A percentile compares a stretch with the other conserved stretches of the same genome.
Evolutionary conservation across 2,797 vertebrate genomes (phyloP).

Genomic region (Tragopan temminckii): DNA sequence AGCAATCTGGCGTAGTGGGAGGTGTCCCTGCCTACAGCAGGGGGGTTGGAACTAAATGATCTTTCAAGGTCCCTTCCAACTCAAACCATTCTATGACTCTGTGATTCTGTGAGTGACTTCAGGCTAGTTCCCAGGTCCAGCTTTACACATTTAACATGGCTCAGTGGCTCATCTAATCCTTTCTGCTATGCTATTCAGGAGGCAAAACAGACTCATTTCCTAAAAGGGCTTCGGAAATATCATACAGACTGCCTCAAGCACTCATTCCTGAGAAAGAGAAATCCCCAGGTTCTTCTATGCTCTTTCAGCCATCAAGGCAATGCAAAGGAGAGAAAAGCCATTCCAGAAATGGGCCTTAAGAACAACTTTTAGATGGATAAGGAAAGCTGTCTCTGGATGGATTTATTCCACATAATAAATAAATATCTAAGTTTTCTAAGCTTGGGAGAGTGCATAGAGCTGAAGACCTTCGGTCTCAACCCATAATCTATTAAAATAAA

Average conservation of each 20-base stretch:
- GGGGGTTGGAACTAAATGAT: too few species aligned
- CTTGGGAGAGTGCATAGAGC: neutral
- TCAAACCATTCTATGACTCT: too few species aligned
- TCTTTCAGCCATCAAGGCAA: neutral
- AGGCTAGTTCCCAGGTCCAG: neutral
- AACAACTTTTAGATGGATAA: neutral
- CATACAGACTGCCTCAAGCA: neutral
- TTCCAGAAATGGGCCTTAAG: neutral
- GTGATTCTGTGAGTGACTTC: neutral
- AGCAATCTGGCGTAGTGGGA: too few species aligned
- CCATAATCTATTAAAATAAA: neutral
- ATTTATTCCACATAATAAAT: neutral
- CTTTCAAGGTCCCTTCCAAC: too few species aligned
- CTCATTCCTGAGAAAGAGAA: neutral
- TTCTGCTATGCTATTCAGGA: neutral
- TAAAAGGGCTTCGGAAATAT: neutral
- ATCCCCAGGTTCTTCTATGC: neutral
- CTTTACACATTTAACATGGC: rapidly evolving
- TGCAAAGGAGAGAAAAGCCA: neutral
- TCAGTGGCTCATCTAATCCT: neutral
- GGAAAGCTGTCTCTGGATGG: neutral
- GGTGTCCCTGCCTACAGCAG: too few species aligned
- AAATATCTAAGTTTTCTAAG: neutral
- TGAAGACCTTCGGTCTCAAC: neutral
- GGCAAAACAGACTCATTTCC: neutral